Evolutionary conservation across 2,888 invertebrate genomes (phyloP), one percentile per base, ranked within the genome.

Genomic region (Caenorhabditis doughertyi): DNA sequence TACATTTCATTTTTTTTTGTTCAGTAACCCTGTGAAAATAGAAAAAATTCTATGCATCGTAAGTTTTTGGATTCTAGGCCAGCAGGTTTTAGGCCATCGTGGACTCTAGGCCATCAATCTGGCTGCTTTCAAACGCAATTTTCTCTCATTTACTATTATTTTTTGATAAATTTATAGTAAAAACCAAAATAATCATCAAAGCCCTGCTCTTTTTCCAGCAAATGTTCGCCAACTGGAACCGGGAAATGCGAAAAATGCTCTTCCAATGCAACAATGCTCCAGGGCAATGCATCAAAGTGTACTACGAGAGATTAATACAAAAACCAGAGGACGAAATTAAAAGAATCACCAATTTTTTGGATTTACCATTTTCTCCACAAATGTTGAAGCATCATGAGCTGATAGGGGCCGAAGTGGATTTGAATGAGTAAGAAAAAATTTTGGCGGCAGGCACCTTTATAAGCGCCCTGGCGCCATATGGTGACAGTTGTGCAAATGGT

Each of bases 211-310:
- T 32, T 32, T 9, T 97, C 96, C 93, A 95, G 96, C 84, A 83
- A 97, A 93, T 98, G 97, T 93, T 94, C 97, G 93, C 95, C 94
- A 90, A 97, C 96, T 98, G 98, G 98, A 97, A 97, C 93, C 60
- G 64, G 23, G 79, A 85, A 23, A 76, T 87, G 92, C 95, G 96
- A 92, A 94, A 95, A 83, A 98, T 98, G 98, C 95, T 96, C 93
- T 94, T 95, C 90, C 96, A 97, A 94, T 97, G 97, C 93, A 55
- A 89, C 32, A 79, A 71, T n/a, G 29, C 79, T 13, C 70, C 68
- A 0, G 84, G 81, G 5, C 65, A 68, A 39, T 86, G 86, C 49
- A 64, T 86, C 29, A 64, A 72, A 49, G 85, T 98, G 74, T 96
- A 96, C 91, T 98, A 98, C 93, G 98, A 98, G 93, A 96, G 97